Base-by-base conservation (phyloP, 2,113 vertebrate genomes). In the Protomyctophum bolini region DNA sequence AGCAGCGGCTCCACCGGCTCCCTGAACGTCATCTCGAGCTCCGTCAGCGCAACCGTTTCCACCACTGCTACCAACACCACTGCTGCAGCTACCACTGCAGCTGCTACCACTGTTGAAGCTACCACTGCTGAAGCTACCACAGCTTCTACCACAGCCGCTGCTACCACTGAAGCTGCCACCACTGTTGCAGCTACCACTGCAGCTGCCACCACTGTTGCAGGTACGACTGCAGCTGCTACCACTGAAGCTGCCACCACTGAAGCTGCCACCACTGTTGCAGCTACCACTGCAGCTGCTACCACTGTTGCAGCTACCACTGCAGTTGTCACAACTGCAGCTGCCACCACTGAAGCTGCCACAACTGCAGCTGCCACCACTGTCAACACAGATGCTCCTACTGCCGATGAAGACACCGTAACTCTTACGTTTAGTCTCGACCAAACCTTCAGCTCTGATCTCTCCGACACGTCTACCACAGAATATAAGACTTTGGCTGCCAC, bases 401-500 rank as follows among this genome's bases (percentile, higher is more conserved):
- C 61, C 12, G 74, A 0, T 56, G 63, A 87, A 14, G 86, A 84
- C 69, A 33, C 47, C 0, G 56, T 88, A 8, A 45, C 21, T 10
- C 50, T 89, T 10, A 0, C 0, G 6, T 88, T 88, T 46, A 65
- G 79, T 65, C 72, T 89, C 0, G 2, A 58, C 49, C 11, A 6
- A 68, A 3, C 0, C 1, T 89, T 83, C 63, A 74, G 0, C 3
- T 3, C 33, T 41, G 33, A 41, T 41, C 33, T 41, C 33, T 3
- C 33, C 33, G 33, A 41, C 33, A 4, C 33, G 33, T 41, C 33
- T 41, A 41, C 33, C 5, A 6, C 33, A 41, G 33, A 1, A 0
- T 88, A n/a, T 52, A 3, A 63, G 57, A 0, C 15, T 11, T 67
- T 87, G 0, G 69, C 83, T 47, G 2, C 14, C 51, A 67, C 0